Base-by-base conservation (phyloP, 2,797 vertebrate species). In the Leptoclinus maculatus region DNA sequence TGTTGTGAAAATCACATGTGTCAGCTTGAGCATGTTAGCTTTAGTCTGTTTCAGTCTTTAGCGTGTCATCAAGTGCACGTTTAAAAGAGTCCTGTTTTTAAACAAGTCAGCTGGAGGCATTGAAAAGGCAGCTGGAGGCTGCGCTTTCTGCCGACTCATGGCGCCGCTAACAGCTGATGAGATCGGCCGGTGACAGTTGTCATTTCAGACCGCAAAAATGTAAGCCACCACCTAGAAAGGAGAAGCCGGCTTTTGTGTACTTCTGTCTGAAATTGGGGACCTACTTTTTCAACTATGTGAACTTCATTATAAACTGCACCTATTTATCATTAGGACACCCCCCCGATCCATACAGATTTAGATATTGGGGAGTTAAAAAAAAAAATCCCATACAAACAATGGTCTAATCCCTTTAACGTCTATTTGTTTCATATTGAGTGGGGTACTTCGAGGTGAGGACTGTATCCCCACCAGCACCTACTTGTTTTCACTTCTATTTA, bases 401-500 rank as follows among this genome's bases (percentile, higher is more conserved):
- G 2, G 38, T 38, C 36, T 16, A 43, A 43, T 43, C 41, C 4
- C 6, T 19, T 16, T 45, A 14, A 43, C 41, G 5, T 43, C 32
- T 34, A 34, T 34, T 34, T 5, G 3, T 34, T 34, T 34, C 32
- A 34, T 5, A 34, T 7, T 2, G 32, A 3, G 32, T 34, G 32
- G 32, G 32, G 3, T 34, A 4, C 32, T 63, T 32, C 25, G 29
- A 67, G 39, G 29, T 59, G 51, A 70, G 39, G 36, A 63, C 21
- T 41, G 27, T 10, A 53, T 38, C 9, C 41, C 32, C 13, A 7
- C 66, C 45, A 51, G 53, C 60, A 56, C 19, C 19, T 53, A 36
- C 62, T 72, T 57, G 19, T 71, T 81, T 83, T 70, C 54, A 62
- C 45, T 65, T 32, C 5, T 32, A 32, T 73, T 78, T 57, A 62